phyloP scores from a whole-genome alignment of 2,888 invertebrate species.

The Sphaerophoria taeniata region DNA sequence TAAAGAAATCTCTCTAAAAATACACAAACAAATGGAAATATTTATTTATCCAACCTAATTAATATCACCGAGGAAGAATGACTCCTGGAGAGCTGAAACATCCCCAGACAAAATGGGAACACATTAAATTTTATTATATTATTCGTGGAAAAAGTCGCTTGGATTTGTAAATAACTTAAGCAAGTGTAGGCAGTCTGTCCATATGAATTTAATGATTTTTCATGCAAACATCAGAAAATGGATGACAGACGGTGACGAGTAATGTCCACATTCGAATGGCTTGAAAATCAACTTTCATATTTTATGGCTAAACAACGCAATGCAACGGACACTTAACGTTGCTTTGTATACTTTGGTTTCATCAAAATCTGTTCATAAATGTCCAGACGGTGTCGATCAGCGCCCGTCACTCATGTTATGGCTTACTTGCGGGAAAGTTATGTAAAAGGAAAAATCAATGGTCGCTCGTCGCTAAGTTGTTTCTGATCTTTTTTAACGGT shows the following conservation, averaged over 20 bases:
- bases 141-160: slow-evolving; percentile 14
- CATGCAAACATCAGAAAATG: not conserved
- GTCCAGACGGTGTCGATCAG: slow-evolving; percentile 4
- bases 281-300: slow-evolving; percentile 29
- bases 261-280: not conserved
- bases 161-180: not conserved
- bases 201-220: not conserved
- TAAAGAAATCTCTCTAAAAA: not conserved
- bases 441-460: slow-evolving; percentile 28
- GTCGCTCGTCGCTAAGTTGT: not conserved
- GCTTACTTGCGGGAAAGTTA: slow-evolving; percentile 11
- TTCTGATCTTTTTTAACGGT: not conserved
- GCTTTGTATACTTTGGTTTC: not conserved
- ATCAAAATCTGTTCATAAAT: slow-evolving; percentile 5
- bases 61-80: not conserved
- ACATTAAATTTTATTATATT: not conserved
- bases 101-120: not conserved
- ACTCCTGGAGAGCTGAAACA: not conserved
- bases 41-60: slow-evolving; percentile 14
- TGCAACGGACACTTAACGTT: not conserved
- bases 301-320: not conserved
- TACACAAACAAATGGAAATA: not conserved
- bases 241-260: not conserved
- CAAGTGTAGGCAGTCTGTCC: not conserved
- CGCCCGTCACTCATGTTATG: slow-evolving; percentile 14